Evolutionary conservation across 2,888 invertebrate genomes (phyloP).

Genomic region (Unio delphinus): DNA sequence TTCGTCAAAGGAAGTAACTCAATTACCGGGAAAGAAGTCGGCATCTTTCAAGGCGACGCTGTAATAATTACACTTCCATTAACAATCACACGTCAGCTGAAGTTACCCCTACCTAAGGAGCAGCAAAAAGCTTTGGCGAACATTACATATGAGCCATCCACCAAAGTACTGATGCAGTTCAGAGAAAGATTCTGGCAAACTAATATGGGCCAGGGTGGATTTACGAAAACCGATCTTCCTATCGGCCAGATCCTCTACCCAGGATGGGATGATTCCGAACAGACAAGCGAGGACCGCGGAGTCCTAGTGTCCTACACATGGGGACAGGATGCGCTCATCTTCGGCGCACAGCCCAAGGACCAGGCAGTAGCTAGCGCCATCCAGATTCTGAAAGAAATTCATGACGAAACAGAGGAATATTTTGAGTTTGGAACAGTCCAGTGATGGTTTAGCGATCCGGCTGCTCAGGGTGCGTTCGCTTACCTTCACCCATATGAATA

Average conservation of each 20-base stretch:
- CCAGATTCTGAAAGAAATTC: slow-evolving; percentile 26
- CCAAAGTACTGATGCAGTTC: slow-evolving; percentile 28
- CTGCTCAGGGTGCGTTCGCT: slow-evolving; percentile 21
- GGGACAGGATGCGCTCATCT: slow-evolving; percentile 21
- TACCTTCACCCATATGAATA: slow-evolving; percentile 20
- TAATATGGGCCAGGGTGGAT: slow-evolving; percentile 22
- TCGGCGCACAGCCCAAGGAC: slow-evolving; percentile 16
- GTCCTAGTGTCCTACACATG: slow-evolving; percentile 25
- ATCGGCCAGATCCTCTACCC: slow-evolving; percentile 7
- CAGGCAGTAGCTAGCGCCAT: slow-evolving; percentile 24
- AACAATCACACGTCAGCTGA: slow-evolving; percentile 23
- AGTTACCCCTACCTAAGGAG: slow-evolving; percentile 6
- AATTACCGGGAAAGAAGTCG: slow-evolving; percentile 7
- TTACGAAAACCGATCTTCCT: background rate
- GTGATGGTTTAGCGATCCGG: slow-evolving; percentile 27
- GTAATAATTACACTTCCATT: slow-evolving; percentile 29
- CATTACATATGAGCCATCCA: slow-evolving; percentile 21
- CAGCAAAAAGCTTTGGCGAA: slow-evolving; percentile 11
- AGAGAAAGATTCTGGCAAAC: slow-evolving; percentile 28
- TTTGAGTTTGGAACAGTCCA: slow-evolving; percentile 30
- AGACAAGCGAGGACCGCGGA: slow-evolving; percentile 13
- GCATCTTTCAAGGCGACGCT: slow-evolving; percentile 16
- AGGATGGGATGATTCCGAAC: slow-evolving; percentile 5
- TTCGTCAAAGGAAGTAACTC: slow-evolving; percentile 13
- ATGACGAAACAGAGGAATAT: slow-evolving; percentile 22